Conservation (phyloP, 2,888 invertebrate species). For the Pilophorus perplexus region DNA sequence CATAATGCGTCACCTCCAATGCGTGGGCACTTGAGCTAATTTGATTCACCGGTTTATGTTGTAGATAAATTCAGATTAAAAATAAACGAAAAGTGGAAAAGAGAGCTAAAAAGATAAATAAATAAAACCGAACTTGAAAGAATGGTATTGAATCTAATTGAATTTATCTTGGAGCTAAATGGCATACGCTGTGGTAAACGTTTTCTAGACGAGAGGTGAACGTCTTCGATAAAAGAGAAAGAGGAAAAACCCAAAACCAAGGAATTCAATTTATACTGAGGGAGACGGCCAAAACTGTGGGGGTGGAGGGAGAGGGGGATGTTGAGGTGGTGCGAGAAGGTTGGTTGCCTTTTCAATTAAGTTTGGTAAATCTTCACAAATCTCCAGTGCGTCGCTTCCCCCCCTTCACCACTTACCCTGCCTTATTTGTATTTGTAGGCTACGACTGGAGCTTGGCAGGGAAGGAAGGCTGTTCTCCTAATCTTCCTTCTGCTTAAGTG, state of each 20-base stretch:
- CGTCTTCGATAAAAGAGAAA: slow-evolving; percentile 28
- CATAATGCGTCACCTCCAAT: too few relatives aligned
- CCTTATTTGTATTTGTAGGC: slow-evolving; percentile 42
- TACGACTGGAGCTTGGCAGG: background rate
- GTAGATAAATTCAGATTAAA: too few relatives aligned
- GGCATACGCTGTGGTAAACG: slow-evolving; percentile 21
- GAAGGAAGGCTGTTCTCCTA: too few relatives aligned
- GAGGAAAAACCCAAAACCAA: slow-evolving; percentile 19
- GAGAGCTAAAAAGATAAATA: too few relatives aligned
- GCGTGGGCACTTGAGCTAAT: too few relatives aligned
- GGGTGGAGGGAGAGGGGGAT: background rate
- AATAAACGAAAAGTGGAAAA: too few relatives aligned
- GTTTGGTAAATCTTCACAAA: slow-evolving; percentile 41
- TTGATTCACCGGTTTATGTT: too few relatives aligned
- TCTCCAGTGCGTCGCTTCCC: slow-evolving; percentile 34
- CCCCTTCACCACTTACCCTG: too few relatives aligned
- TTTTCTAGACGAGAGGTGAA: background rate
- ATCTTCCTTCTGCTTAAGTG: slow-evolving; percentile 22
- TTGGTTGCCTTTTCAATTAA: slow-evolving; percentile 38
- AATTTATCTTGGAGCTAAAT: slow-evolving; percentile 17
- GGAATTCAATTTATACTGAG: slow-evolving; percentile 40
- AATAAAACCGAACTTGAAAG: slow-evolving; percentile 3
- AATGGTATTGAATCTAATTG: slow-evolving; percentile 12
- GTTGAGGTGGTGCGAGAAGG: slow-evolving; percentile 12
- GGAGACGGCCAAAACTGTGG: too few relatives aligned